phyloP scores from a whole-genome alignment of 1,140 invertebrate genomes.

The Yoshiicerus persimilis region DNA sequence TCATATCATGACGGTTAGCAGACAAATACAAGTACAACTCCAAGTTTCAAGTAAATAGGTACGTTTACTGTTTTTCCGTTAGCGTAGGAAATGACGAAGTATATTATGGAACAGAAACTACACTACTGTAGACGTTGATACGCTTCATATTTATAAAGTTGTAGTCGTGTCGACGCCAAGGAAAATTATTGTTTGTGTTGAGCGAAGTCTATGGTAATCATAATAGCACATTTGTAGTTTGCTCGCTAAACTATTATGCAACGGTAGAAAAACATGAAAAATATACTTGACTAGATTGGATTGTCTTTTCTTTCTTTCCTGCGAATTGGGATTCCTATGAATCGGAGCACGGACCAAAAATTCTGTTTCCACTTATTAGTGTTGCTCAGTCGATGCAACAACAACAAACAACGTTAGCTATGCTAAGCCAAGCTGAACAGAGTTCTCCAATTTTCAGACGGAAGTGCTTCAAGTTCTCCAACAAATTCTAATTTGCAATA shows the following conservation, averaged over 20 bases:
- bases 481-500: neutral
- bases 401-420: neutral
- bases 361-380: neutral
- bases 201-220: neutral
- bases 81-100: neutral
- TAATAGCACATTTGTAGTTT: neutral
- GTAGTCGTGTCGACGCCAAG: neutral
- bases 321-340: neutral
- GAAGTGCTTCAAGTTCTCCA: neutral
- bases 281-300: neutral
- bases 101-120: too few species aligned
- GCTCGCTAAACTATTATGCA: neutral
- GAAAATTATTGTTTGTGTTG: neutral
- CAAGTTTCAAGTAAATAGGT: too few species aligned
- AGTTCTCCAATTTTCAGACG: neutral
- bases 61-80: neutral
- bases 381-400: neutral
- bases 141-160: neutral
- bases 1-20: too few species aligned
- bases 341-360: neutral
- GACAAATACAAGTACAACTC: neutral
- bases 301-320: neutral
- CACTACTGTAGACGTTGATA: neutral
- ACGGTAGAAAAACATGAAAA: neutral
- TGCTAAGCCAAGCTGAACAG: neutral